These are phyloP conservation scores for Leucania comma DNA, from an alignment of 2,888 invertebrate genomes.

Conservation along the genomic window DNA sequence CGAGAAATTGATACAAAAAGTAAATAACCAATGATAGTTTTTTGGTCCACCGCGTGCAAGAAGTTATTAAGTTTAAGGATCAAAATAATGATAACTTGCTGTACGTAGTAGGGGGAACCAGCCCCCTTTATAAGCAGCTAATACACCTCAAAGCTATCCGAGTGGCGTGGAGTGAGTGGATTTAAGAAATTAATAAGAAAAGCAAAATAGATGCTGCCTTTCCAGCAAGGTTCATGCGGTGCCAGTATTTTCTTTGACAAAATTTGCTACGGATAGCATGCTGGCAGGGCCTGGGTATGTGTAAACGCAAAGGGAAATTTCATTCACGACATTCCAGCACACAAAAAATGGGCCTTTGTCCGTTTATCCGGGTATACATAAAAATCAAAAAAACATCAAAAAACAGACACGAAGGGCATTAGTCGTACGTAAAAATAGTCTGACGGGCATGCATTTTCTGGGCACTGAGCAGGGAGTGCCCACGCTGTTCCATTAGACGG, in stretches of 20 bases:
- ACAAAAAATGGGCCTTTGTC: slow-evolving; percentile 30
- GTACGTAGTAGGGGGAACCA: slow-evolving; percentile 41
- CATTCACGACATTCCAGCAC: slow-evolving; percentile 12
- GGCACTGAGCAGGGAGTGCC: slow-evolving; percentile 21
- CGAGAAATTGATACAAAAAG: slow-evolving; percentile 24
- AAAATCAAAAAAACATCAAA: slow-evolving; percentile 48
- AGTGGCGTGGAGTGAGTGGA: slow-evolving; percentile 30
- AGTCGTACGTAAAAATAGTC: slow-evolving; percentile 57
- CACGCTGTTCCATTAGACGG: slow-evolving; percentile 73
- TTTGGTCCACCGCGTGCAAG: slow-evolving; percentile 1
- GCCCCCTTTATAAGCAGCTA: slow-evolving; percentile 36
- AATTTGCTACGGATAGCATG: slow-evolving; percentile 18
- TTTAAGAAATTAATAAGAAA: slow-evolving; percentile 30
- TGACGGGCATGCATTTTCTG: slow-evolving; percentile 43
- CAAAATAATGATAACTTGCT: slow-evolving; percentile 52
- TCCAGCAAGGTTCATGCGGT: slow-evolving; percentile 1
- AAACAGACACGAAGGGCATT: slow-evolving; percentile 52
- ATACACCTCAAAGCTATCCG: slow-evolving; percentile 22
- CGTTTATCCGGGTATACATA: slow-evolving; percentile 26
- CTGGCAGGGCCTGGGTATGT: background rate
- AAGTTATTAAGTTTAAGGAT: slow-evolving; percentile 45
- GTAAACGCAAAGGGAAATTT: background rate
- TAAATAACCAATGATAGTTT: slow-evolving; percentile 15
- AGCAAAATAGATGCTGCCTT: background rate
- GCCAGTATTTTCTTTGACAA: slow-evolving; percentile 10